Evolutionary conservation across 2,888 invertebrate genomes (phyloP), one percentile per base, ranked within the genome.

Genomic region (Coenonympha glycerion): DNA sequence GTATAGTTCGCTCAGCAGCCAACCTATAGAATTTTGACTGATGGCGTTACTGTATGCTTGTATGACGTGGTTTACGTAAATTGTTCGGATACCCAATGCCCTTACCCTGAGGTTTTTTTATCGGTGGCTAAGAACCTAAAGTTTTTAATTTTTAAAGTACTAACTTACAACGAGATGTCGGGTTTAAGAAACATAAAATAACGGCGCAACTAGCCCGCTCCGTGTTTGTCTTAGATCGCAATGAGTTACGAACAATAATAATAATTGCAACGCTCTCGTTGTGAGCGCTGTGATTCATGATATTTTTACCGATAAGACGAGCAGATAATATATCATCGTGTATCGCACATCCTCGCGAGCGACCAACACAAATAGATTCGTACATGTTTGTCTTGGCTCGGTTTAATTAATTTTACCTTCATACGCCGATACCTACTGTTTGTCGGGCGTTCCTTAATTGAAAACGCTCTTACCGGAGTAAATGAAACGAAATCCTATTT

Each of bases 401-500:
- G 79, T 81, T 86, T 85, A 86, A 86, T 86, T 86, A 85, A 87
- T 87, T 83, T 84, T 82, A 87, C 84, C 85, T 85, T 84, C 85
- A 86, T 86, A 87, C 82, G 77, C 80, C 83, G 83, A 85, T 86
- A 87, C 65, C 64, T 64, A 64, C 83, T 82, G 84, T 82, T 84
- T 82, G 83, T 76, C 76, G 79, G 79, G 77, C 73, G 76, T 68
- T 79, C 78, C 83, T 81, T 87, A 86, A 87, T 87, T 86, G 85
- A 81, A 87, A 87, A 82, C 82, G 79, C 82, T 84, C 83, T 82
- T 80, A 77, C 76, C 73, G 78, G 71, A 75, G 81, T 81, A 84
- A 85, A 85, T 83, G 80, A 83, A 83, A 84, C 75, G 79, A 78
- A 85, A 85, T 83, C 82, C 84, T 82, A 84, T 86, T 86, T 84